Evolutionary conservation across 2,888 invertebrate genomes (phyloP).

Genomic region (Poecilus cupreus): DNA sequence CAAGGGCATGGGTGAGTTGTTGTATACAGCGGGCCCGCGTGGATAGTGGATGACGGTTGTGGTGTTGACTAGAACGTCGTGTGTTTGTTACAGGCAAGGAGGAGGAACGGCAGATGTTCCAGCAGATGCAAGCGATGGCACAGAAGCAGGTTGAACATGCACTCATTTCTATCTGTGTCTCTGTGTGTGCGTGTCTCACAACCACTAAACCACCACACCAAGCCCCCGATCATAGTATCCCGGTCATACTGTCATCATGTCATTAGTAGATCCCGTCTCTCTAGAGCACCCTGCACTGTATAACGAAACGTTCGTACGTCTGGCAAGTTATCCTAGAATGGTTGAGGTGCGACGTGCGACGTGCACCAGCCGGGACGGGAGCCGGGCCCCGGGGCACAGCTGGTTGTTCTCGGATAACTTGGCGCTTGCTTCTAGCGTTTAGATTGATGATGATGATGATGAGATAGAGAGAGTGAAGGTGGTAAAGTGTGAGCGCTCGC

Average conservation of each 20-base stretch:
- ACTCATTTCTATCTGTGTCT: slow-evolving; percentile 60
- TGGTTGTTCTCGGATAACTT: slow-evolving; percentile 58
- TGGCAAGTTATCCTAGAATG: slow-evolving; percentile 55
- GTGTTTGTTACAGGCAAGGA: slow-evolving; percentile 88
- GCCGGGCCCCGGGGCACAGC: slow-evolving; percentile 8
- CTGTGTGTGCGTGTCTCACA: slow-evolving; percentile 57
- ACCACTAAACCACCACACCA: slow-evolving; percentile 22
- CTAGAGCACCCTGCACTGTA: slow-evolving; percentile 55
- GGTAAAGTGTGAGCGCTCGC: slow-evolving; percentile 28
- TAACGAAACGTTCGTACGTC: slow-evolving; percentile 41
- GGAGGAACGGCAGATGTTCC: slow-evolving; percentile 96
- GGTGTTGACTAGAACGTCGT: slow-evolving; percentile 78
- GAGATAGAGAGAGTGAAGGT: slow-evolving; percentile 9
- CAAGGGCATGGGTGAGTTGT: slow-evolving; percentile 95
- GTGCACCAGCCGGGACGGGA: slow-evolving; percentile 53
- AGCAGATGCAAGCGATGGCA: slow-evolving; percentile 97
- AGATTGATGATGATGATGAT: background rate
- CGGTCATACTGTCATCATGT: background rate
- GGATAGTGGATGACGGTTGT: slow-evolving; percentile 88
- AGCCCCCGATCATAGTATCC: background rate
- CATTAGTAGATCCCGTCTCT: background rate
- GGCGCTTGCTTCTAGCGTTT: slow-evolving; percentile 16
- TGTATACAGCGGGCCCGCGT: no score
- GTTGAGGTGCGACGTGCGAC: slow-evolving; percentile 10
- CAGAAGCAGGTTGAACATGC: slow-evolving; percentile 90